Evolutionary conservation across 1,140 invertebrate species (phyloP), one percentile per base, ranked within the genome.

Genomic region (Bombus terrestris): DNA sequence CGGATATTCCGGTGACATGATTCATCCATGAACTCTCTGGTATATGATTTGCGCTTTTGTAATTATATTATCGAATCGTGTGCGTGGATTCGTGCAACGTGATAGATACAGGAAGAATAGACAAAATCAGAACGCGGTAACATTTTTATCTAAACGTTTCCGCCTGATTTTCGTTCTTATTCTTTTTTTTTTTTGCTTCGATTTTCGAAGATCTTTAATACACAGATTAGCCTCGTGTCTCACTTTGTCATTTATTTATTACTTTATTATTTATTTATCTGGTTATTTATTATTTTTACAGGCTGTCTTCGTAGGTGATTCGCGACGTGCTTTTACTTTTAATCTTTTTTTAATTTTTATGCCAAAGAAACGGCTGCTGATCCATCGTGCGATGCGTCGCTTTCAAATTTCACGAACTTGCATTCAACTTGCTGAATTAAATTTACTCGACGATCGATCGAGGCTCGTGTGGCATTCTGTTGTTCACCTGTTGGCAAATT

Each of bases 1-100:
- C 62, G 80, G 75, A 87, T 79, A 83, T 87, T 81, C 64, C 72
- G 53, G 37, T 12, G 73, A 77, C 86, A 81, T 15, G 43, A 57
- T 81, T 78, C 37, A 57, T 85, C 78, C 83, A 87, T 86, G 77
- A 77, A 77, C 66, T 68, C 25, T 53, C 32, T 62, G 28, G 12
- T 62, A 43, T 81, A 68, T 57, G 62, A 76, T 88, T 77, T 77
- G 72, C 47, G 81, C 69, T 86, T 77, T 81, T 25, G 2, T 75
- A 39, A 77, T 47, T 57, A 53, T 43, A 66, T 39, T 37, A 6
- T 43, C 10, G 3, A 12, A 35, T 12, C 32, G 28, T 76, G 2
- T 37, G 9, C 35, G 13, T 2, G 25, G 6, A 74, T 74, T 15
- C 18, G n/a, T 22, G n/a, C 39, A 25, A 75, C 15, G 22, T 13